A percentile compares a stretch with the other conserved stretches of the same genome.
Conservation (phyloP, 2,113 vertebrate genomes). For the Oncorhynchus keta region DNA sequence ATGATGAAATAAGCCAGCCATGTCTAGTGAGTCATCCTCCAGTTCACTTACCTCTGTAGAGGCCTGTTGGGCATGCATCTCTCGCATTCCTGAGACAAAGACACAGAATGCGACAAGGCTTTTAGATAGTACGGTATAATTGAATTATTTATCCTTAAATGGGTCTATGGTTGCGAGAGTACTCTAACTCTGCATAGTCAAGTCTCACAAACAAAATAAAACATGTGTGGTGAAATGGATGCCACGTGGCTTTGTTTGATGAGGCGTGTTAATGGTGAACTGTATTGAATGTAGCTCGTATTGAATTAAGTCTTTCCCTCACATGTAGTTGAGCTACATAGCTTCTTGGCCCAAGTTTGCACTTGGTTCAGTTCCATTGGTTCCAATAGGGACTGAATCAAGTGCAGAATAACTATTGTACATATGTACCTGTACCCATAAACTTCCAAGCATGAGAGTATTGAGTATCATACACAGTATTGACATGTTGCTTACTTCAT, state of each 20-base stretch:
- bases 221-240: not conserved
- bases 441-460: not conserved
- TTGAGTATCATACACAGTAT: no score
- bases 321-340: no score
- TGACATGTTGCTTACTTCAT: not conserved
- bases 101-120: not conserved
- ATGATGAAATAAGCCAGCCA: no score
- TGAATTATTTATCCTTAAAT: not conserved
- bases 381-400: no score
- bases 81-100: not conserved
- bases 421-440: not conserved
- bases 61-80: not conserved
- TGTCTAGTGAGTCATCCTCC: not conserved
- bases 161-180: not conserved
- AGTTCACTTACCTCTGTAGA: not conserved
- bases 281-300: no score
- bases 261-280: no score
- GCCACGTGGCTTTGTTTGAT: not conserved
- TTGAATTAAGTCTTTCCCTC: no score
- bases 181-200: not conserved
- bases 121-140: not conserved
- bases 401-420: not conserved
- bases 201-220: not conserved
- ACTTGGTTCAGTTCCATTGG: not conserved
- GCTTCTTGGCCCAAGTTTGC: no score